phyloP scores from a whole-genome alignment of 1,140 invertebrate species.

The Pollicipes pollicipes region DNA sequence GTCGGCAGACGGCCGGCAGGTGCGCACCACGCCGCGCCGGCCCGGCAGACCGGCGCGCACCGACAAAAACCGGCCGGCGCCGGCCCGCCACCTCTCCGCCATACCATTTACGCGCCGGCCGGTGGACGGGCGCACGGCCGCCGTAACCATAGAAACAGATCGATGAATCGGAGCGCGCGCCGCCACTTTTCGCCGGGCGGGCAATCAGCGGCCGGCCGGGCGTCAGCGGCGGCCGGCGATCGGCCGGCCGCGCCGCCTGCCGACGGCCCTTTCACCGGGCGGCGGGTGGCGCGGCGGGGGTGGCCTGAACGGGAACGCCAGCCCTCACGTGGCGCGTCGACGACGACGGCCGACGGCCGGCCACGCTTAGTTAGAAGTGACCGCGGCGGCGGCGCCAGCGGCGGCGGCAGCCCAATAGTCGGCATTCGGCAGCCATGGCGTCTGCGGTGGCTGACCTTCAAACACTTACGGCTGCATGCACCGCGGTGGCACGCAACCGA shows the following conservation, averaged over 20 bases:
- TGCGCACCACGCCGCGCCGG: constrained; percentile 6
- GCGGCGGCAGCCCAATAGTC: no score
- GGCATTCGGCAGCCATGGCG: no score
- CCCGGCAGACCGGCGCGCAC: constrained; percentile 5
- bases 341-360: no score
- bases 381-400: no score
- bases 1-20: constrained; percentile 8
- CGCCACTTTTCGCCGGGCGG: background rate
- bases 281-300: no score
- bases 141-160: constrained; percentile 1
- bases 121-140: constrained; percentile 7
- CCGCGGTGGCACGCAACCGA: no score
- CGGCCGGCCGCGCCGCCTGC: no score
- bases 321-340: no score
- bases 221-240: background rate
- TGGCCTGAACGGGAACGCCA: no score
- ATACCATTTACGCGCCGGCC: constrained; percentile 1
- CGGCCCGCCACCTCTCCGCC: constrained; percentile 6
- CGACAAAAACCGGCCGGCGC: constrained; percentile 4
- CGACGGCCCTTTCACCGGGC: background rate
- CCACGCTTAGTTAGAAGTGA: no score
- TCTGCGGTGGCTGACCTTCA: constrained; percentile 1
- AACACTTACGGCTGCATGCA: background rate
- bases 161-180: background rate
- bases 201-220: background rate